A percentile compares a stretch with the other conserved stretches of the same genome.
These are phyloP conservation scores for Potamarius usumacintae DNA, from an alignment of 2,113 vertebrate genomes.

Conservation along the genomic window DNA sequence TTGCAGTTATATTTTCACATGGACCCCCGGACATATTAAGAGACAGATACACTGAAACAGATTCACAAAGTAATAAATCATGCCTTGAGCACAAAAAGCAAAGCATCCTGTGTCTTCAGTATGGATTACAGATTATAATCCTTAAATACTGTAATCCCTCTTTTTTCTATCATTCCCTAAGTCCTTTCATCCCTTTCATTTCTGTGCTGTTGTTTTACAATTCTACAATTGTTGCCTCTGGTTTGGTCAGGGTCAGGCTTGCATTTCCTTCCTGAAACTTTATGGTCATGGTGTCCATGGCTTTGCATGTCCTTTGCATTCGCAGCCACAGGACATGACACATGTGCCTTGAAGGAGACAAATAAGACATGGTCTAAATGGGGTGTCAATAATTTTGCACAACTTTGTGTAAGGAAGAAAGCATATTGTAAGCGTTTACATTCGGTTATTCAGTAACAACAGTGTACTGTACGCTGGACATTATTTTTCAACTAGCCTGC, in stretches of 20 bases:
- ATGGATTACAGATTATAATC: conserved; percentile 12
- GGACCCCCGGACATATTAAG: neutral
- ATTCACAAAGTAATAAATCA: neutral
- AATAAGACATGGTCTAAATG: neutral
- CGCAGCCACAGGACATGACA: neutral
- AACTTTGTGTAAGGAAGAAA: neutral
- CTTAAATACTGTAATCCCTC: neutral
- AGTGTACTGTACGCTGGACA: neutral
- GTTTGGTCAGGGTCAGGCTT: neutral
- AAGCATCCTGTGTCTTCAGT: neutral
- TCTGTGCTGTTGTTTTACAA: neutral
- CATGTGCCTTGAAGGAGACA: neutral
- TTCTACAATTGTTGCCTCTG: neutral
- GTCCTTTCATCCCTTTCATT: conserved; percentile 1
- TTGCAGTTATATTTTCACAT: neutral
- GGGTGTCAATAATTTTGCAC: neutral
- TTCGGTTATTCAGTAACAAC: neutral
- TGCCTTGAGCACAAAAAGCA: neutral
- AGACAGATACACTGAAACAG: neutral
- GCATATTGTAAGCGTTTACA: neutral
- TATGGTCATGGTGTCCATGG: neutral
- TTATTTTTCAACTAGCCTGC: neutral
- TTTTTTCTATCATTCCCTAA: neutral
- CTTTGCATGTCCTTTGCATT: conserved; percentile 43
- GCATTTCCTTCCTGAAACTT: neutral